Evolutionary conservation across 2,888 invertebrate species (phyloP), one percentile per base, ranked within the genome.

Genomic region (Dasypogon diadema): DNA sequence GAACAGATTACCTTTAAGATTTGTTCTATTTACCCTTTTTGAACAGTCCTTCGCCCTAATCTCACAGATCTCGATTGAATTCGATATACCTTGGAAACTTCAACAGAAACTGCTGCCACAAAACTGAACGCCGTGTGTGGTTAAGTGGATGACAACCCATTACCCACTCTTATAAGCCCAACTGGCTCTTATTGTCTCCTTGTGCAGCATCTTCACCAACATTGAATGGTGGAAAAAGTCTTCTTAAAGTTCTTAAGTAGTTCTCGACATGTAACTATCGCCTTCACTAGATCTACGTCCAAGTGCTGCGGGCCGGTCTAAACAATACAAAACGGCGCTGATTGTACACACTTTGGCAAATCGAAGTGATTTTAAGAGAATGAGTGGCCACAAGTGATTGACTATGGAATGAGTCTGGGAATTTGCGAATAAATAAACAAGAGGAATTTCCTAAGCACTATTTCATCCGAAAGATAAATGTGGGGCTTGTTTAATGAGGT

Each of bases 31-130:
- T 48, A 48, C 48, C 46, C n/a, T 74, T 22, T 22, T 12, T 16
- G 12, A 46, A 6, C 73, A 21, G 14, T 56, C 18, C 55, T 81
- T 80, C 80, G 80, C 79, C 77, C 76, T 74, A 55, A 75, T 74
- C 16, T 51, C 21, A 12, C 76, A 70, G 48, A 75, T 74, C 16
- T 51, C 21, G 16, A 21, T 51, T 18, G 5, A 18, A 51, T 51
- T 18, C 18, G 51, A 51, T 51, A 51, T 12, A 14, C 4, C 51
- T 14, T 14, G 65, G 21, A 65, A 65, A 65, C 6, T 46, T 42
- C 65, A 65, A 65, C 18, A 8, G 51, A 51, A 18, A 58, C 21
- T 14, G 26, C 8, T 16, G 14, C 10, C 16, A 2, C 12, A 55
- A 16, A 63, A 37, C 30, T 34, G 56, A 65, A 21, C 77, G 30